phyloP scores from a whole-genome alignment of 2,797 vertebrate species.

The Takifugu ocellatus region DNA sequence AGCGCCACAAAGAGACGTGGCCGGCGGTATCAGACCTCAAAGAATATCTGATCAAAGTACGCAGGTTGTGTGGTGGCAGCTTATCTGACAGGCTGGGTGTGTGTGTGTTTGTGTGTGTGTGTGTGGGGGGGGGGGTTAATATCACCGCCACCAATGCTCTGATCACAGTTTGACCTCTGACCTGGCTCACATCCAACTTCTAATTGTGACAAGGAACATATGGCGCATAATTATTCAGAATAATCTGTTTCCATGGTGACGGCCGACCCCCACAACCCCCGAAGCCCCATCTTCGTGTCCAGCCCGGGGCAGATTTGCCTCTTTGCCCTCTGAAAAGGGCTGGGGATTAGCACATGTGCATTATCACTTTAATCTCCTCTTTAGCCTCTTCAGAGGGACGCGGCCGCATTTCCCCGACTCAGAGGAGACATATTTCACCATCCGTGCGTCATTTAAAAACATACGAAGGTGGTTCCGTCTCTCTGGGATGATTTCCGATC shows the following conservation, averaged over 20 bases:
- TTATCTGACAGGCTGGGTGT: constrained; percentile 22
- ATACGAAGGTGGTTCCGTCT: constrained; percentile 48
- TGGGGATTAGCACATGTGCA: constrained; percentile 65
- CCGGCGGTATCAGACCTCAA: constrained; percentile 12
- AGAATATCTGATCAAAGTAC: constrained; percentile 15
- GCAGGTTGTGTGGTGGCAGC: constrained; percentile 9
- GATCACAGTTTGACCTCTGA: constrained; percentile 58
- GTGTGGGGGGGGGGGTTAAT: not conserved
- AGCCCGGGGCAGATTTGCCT: constrained; percentile 40
- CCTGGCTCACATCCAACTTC: constrained; percentile 53
- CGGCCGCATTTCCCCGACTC: constrained; percentile 18
- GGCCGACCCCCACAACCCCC: constrained; percentile 35
- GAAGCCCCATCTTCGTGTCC: constrained; percentile 36
- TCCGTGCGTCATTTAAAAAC: constrained; percentile 17
- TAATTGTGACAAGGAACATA: constrained; percentile 70
- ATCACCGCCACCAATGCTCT: constrained; percentile 25
- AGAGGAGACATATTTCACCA: not conserved
- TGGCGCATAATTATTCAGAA: constrained; percentile 65
- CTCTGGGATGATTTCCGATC: constrained; percentile 33
- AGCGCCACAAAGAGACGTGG: constrained; percentile 14
- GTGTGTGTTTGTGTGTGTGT: too few relatives aligned
- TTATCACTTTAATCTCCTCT: constrained; percentile 73
- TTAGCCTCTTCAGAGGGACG: constrained; percentile 51
- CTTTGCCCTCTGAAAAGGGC: constrained; percentile 58
- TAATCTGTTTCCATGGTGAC: constrained; percentile 64